Percentiles rank a stretch among this genome's conserved stretches.
These are phyloP conservation scores for Cervus canadensis DNA, from an alignment of 2,113 vertebrate species.

Conservation along the genomic window DNA sequence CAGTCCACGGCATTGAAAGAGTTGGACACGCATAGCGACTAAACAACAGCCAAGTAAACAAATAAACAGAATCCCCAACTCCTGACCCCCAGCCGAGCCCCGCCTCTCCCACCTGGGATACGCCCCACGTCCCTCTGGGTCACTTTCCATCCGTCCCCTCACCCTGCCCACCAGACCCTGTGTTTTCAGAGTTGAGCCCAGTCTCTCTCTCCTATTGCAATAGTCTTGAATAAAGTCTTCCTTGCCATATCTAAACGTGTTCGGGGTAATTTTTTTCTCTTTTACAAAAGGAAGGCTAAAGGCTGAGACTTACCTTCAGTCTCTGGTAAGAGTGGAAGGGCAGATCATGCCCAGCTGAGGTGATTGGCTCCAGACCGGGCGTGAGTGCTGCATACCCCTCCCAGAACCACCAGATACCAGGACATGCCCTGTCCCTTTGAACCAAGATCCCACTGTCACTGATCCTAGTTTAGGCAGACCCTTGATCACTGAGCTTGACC, in stretches of 20 bases:
- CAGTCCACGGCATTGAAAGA: neutral
- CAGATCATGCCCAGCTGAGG: accelerated
- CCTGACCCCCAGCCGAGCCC: accelerated
- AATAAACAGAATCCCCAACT: neutral
- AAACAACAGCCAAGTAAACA: neutral
- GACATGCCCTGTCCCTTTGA: neutral
- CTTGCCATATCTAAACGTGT: neutral
- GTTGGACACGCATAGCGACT: accelerated
- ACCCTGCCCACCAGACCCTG: accelerated
- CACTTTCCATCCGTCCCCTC: accelerated
- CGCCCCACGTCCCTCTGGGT: accelerated
- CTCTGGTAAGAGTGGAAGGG: accelerated
- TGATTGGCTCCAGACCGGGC: accelerated
- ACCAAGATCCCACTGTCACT: neutral
- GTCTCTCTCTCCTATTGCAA: neutral
- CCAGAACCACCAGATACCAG: neutral
- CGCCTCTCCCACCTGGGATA: accelerated
- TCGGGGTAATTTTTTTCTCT: neutral
- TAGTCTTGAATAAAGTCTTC: neutral
- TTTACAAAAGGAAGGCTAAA: neutral
- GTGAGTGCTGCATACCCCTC: accelerated
- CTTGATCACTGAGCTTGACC: neutral
- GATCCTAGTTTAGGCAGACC: neutral
- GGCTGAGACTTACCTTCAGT: too few species aligned
- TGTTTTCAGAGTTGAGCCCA: accelerated